phyloP scores from a whole-genome alignment of 2,888 invertebrate genomes.

The Achlya flavicornis region DNA sequence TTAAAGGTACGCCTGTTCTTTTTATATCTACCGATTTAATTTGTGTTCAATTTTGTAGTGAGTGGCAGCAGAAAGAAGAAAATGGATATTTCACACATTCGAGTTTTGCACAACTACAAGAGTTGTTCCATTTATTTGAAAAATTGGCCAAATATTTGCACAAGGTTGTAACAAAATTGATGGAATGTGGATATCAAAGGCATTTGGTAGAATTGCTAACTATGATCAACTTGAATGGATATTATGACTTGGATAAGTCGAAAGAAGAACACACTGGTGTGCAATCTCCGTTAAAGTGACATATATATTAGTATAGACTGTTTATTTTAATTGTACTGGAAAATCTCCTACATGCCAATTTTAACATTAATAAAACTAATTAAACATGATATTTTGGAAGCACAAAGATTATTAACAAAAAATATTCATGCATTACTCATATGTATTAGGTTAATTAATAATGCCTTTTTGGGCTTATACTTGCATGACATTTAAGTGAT shows the following conservation, averaged over 20 bases:
- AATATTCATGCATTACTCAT: not conserved
- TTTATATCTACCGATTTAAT: slow-evolving; percentile 13
- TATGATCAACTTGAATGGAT: slow-evolving; percentile 86
- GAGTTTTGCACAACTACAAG: slow-evolving; percentile 82
- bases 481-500: slow-evolving; percentile 9
- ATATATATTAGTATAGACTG: not conserved
- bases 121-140: slow-evolving; percentile 85
- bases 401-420: not conserved
- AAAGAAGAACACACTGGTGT: slow-evolving; percentile 58
- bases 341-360: not conserved
- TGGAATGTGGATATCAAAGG: slow-evolving; percentile 87
- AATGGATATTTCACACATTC: slow-evolving; percentile 82
- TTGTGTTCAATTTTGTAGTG: slow-evolving; percentile 60
- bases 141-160: slow-evolving; percentile 85
- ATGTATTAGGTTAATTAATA: not conserved
- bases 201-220: slow-evolving; percentile 86
- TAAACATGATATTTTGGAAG: not conserved
- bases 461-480: slow-evolving; percentile 7
- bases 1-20: not conserved
- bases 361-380: not conserved
- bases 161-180: slow-evolving; percentile 85
- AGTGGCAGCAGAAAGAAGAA: slow-evolving; percentile 81
- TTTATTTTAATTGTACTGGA: not conserved
- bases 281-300: slow-evolving; percentile 31
- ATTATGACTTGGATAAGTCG: slow-evolving; percentile 72